Base-by-base conservation (phyloP, 30 jellyfish, hydroid and myxozoan species). In the Aurelia sp. region DNA sequence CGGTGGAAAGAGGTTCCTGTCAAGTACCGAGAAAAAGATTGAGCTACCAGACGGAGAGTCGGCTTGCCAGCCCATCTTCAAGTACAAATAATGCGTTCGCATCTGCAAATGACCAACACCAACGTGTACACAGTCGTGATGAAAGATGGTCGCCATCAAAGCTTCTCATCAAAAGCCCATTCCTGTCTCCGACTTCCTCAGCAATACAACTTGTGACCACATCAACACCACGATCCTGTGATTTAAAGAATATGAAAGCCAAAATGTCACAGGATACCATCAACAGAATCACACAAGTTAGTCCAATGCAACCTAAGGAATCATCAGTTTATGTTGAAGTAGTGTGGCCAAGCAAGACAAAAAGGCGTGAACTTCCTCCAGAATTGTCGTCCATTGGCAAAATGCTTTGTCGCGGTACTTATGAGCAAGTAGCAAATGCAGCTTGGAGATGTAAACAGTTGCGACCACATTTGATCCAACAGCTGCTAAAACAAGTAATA, bases 231-330 rank as follows among this genome's bases (percentile, higher is more conserved):
- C 35, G 76, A 19, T 65, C 76, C 76, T 11, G 57, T 71, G 82
- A 71, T 71, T 48, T 48, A 35, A 64, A 71, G 66, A 15, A 71
- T 48, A 35, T 71, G 82, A 71, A 41, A 71, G 82, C 66, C 15
- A 71, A 71, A 71, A 71, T 71, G 67, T 35, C 63, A 40, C 66
- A 71, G 66, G 66, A 35, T 11, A 71, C 82, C 63, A 71, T 71
- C 48, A 71, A 71, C 15, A 71, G 76, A 13, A 65, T 65, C 76
- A 65, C 76, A 9, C 10, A 33, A 65, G 76, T 65, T 33, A 65
- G 76, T 44, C 76, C 76, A 65, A 23, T 65, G 27, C 76, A 65
- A 65, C 76, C 76, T 65, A 33, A 44, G 76, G 76, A 65, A 65
- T 65, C 76, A 65, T 18, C 76, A 19, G 76, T 65, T 44, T 18